Percentiles rank a stretch among this genome's conserved stretches.
Conservation (phyloP, 2,888 invertebrate genomes). For the Hermaeophaga mercurialis region DNA sequence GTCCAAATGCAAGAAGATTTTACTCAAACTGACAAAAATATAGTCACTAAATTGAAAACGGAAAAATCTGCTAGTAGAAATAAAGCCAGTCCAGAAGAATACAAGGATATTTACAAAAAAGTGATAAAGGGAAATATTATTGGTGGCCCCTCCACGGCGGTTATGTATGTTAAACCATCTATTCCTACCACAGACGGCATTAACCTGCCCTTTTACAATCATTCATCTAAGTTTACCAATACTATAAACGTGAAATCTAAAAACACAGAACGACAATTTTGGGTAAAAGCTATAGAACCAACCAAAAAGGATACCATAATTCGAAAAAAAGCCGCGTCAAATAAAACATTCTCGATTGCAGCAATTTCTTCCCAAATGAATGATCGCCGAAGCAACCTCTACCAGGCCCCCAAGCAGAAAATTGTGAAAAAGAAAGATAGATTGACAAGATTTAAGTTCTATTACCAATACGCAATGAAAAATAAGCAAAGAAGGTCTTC, state of each 20-base stretch:
- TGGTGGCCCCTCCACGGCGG: conserved; percentile 5
- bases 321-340: conserved; percentile 15
- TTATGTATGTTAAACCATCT: conserved; percentile 8
- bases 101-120: not conserved
- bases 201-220: not conserved
- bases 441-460: conserved; percentile 37
- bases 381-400: no score
- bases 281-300: conserved; percentile 39
- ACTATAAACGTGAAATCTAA: conserved; percentile 4
- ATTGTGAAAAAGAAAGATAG: conserved; percentile 35
- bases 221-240: no score
- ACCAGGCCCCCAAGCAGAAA: conserved; percentile 21
- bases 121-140: not conserved
- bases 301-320: conserved; percentile 25
- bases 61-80: not conserved
- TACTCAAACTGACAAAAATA: no score
- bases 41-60: no score
- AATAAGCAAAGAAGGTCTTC: conserved; percentile 24
- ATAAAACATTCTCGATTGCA: conserved; percentile 40
- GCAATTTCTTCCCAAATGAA: conserved; percentile 35
- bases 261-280: conserved; percentile 19
- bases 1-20: no score
- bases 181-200: not conserved
- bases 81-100: not conserved
- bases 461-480: conserved; percentile 39